Conservation (phyloP, 2,797 vertebrate species). For the Pygocentrus nattereri region DNA sequence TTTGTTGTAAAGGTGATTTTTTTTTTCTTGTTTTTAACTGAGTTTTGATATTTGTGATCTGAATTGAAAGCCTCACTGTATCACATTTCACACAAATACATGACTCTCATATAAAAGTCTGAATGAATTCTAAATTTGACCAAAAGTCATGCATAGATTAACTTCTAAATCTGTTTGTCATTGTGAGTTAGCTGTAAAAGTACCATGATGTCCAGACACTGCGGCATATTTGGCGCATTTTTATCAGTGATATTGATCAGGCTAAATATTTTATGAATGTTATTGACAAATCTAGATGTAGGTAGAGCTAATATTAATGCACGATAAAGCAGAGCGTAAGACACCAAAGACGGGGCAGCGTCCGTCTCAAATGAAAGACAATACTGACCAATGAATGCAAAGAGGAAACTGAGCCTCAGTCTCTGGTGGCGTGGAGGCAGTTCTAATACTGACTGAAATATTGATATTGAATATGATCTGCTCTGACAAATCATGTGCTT, state of each 20-base stretch:
- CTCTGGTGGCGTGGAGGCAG: conserved; percentile 49
- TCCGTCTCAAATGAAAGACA: conserved; percentile 40
- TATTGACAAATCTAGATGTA: conserved; percentile 35
- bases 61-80: too few species aligned
- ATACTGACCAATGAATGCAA: conserved; percentile 42
- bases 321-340: conserved; percentile 17
- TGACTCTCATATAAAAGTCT: too few species aligned
- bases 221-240: too few species aligned
- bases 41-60: too few species aligned
- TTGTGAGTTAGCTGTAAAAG: neutral
- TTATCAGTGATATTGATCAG: neutral
- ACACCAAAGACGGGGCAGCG: conserved; percentile 21
- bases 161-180: too few species aligned
- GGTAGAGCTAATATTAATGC: conserved; percentile 26
- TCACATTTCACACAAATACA: too few species aligned
- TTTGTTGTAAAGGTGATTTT: too few species aligned
- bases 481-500: conserved; percentile 60
- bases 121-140: too few species aligned
- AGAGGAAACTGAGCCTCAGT: conserved; percentile 63
- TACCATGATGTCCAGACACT: neutral
- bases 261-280: conserved; percentile 21
- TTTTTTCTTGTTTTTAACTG: too few species aligned
- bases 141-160: too few species aligned
- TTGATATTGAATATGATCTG: conserved; percentile 60
- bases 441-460: conserved; percentile 58